Base-by-base conservation (phyloP, 2,797 vertebrate genomes). In the Tarsius wallacei region DNA sequence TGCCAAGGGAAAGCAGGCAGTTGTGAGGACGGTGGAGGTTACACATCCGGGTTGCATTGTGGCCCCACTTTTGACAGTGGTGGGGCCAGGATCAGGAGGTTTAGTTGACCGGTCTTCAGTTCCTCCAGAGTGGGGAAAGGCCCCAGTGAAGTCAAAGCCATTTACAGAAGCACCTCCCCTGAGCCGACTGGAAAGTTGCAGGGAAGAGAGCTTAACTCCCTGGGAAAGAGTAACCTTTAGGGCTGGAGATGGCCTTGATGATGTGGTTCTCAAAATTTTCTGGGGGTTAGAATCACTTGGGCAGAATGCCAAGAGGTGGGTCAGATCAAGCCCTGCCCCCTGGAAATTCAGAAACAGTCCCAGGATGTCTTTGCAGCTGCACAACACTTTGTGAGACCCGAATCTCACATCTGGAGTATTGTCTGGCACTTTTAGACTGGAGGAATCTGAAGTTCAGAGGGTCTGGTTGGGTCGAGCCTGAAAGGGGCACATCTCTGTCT, bases 141-240 rank as follows among this genome's bases (percentile, higher is more conserved):
- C 13, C 73, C 0, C 26, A 24, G 16, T 0, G 1, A 10, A 15
- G 14, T 9, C 3, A 31, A 12, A 2, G 3, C 10, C 19, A 22
- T 3, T 3, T 0, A 9, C 11, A n/a, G 21, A 12, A 31, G n/a
- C 15, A 7, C 55, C n/a, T 53, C 55, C n/a, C 0, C 0, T 0
- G 22, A 74, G 9, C 11, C 16, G 1, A 0, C 9, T 2, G 59
- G 33, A 66, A 53, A n/a, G 0, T 0, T 1, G 1, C 0, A n/a
- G 17, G 16, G 36, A 13, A 31, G 66, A 49, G 14, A 49, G 31
- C 12, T 80, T 1, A 12, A 10, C 33, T 10, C 3, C 10, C 47
- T 57, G 51, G 24, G 24, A 36, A 64, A 26, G 42, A n/a, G 55
- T 57, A 12, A 14, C 4, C 42, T 17, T 17, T 13, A 4, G 6